Percentiles rank a stretch among this genome's conserved stretches.
Evolutionary conservation across 2,797 vertebrate species (phyloP).

Genomic region (Paramormyrops hopkinsi): DNA sequence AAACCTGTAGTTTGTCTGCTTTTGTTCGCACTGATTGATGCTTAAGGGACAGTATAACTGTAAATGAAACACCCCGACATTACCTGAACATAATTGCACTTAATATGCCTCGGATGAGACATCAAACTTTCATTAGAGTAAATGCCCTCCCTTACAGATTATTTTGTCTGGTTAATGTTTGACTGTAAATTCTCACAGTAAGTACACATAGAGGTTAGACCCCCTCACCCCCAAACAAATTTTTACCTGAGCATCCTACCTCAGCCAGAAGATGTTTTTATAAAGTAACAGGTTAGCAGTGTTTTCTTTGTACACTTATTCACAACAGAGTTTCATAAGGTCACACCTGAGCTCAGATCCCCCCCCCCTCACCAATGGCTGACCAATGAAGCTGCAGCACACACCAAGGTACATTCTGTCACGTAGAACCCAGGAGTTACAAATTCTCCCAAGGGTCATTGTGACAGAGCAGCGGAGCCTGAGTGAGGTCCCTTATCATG

Average conservation of each 20-base stretch:
- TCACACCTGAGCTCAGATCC: neutral
- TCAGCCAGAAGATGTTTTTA: neutral
- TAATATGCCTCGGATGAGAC: neutral
- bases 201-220: neutral
- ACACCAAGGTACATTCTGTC: neutral
- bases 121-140: neutral
- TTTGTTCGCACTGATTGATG: neutral
- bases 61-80: neutral
- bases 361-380: neutral
- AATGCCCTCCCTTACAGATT: neutral
- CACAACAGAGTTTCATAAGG: neutral
- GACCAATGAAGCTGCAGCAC: neutral
- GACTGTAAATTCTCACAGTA: neutral
- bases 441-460: neutral
- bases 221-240: neutral
- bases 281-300: neutral
- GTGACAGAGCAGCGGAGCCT: neutral
- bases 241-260: neutral
- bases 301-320: neutral
- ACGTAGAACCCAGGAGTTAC: neutral
- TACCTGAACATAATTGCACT: neutral
- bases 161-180: neutral
- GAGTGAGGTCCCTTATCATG: neutral
- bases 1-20: neutral
- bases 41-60: neutral